phyloP scores from a whole-genome alignment of 37 sponge, comb jelly and placozoan genomes.

The Ianthella basta region DNA sequence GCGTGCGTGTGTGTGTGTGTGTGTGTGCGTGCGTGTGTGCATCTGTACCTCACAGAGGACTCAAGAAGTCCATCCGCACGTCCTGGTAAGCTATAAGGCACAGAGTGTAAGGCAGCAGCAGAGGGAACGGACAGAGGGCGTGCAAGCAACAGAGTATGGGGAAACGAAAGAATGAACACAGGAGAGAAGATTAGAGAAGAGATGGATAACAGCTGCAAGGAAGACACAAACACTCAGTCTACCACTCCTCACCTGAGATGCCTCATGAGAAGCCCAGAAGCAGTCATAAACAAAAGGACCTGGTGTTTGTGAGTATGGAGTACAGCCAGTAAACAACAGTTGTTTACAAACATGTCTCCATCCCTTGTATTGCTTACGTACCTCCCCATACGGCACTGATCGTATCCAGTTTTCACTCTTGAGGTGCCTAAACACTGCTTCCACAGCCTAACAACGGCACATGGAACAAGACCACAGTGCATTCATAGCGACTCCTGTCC shows the following conservation, averaged over 20 bases:
- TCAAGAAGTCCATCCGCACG: constrained; percentile 26
- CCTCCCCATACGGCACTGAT: constrained; percentile 58
- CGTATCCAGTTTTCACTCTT: constrained; percentile 31
- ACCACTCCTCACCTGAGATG: constrained; percentile 5
- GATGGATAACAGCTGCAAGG: constrained; percentile 14
- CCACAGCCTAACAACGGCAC: constrained; percentile 31
- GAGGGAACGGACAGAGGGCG: too few relatives aligned
- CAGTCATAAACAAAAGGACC: constrained; percentile 24
- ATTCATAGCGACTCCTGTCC: too few relatives aligned
- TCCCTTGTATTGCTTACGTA: background rate
- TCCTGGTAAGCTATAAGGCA: background rate
- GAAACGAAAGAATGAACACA: too few relatives aligned
- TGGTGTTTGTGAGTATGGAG: background rate
- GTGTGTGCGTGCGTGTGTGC: constrained; percentile 27
- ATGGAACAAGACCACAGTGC: too few relatives aligned
- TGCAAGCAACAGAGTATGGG: too few relatives aligned
- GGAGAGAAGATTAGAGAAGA: background rate
- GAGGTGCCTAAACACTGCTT: constrained; percentile 33
- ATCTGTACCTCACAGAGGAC: constrained; percentile 18
- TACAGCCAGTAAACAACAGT: background rate
- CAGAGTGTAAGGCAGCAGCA: background rate
- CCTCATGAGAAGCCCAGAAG: constrained; percentile 4
- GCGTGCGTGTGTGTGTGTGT: constrained; percentile 32
- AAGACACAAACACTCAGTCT: constrained; percentile 19
- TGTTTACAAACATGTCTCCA: background rate